phyloP scores from a whole-genome alignment of 2,797 vertebrate species.

The Galago senegalensis region DNA sequence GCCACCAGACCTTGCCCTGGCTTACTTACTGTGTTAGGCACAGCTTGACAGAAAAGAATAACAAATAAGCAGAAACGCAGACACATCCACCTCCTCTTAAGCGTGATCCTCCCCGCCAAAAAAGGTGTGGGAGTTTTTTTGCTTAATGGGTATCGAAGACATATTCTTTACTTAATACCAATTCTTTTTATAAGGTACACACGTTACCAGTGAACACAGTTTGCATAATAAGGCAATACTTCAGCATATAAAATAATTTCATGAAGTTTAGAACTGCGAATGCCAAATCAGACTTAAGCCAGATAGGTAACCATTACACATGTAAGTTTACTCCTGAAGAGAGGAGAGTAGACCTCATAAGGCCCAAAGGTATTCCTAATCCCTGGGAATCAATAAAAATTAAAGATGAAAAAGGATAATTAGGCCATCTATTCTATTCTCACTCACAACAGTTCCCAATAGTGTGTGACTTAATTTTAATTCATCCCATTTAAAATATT shows the following conservation, averaged over 20 bases:
- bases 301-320: conserved; percentile 47
- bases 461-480: conserved; percentile 82
- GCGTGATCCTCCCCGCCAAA: background rate
- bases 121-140: conserved; percentile 33
- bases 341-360: background rate
- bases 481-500: conserved; percentile 77
- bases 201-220: background rate
- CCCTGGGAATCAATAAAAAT: conserved; percentile 65
- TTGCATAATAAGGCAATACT: background rate
- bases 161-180: conserved; percentile 31
- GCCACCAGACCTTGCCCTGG: background rate
- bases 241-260: conserved; percentile 51
- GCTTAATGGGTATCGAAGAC: conserved; percentile 13
- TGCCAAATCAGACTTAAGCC: conserved; percentile 33
- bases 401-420: conserved; percentile 62
- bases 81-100: background rate
- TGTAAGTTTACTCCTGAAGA: background rate
- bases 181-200: background rate
- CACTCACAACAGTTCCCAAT: conserved; percentile 68
- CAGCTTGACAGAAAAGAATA: background rate
- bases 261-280: conserved; percentile 44
- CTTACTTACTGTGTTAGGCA: background rate
- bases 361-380: conserved; percentile 51
- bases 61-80: background rate
- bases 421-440: conserved; percentile 61